These are phyloP conservation scores for Philaethria dido DNA, from an alignment of 2,888 invertebrate species.

Conservation along the genomic window DNA sequence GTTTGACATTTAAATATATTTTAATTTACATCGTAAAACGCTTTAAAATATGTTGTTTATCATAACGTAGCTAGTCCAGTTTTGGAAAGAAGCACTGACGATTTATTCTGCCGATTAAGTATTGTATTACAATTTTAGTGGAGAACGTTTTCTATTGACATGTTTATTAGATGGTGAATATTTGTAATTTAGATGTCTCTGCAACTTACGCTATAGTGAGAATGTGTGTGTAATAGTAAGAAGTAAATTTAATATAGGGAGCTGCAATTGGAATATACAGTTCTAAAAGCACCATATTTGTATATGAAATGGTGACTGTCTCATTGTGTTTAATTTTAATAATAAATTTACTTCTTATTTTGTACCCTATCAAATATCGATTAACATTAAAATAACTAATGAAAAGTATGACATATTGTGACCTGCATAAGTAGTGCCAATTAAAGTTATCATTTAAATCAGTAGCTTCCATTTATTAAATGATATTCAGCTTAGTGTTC, in stretches of 20 bases:
- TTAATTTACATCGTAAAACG: slow-evolving; percentile 56
- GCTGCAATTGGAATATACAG: neutral
- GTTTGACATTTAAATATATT: slow-evolving; percentile 64
- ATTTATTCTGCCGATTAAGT: slow-evolving; percentile 43
- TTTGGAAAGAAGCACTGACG: slow-evolving; percentile 33
- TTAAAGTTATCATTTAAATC: slow-evolving; percentile 54
- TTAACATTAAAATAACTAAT: slow-evolving; percentile 19
- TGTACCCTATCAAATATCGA: slow-evolving; percentile 7
- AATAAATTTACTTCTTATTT: slow-evolving; percentile 19
- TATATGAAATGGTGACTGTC: neutral
- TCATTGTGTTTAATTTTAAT: slow-evolving; percentile 4
- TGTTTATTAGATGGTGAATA: slow-evolving; percentile 46
- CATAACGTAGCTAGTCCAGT: slow-evolving; percentile 65
- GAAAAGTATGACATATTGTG: slow-evolving; percentile 66
- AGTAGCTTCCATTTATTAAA: slow-evolving; percentile 63
- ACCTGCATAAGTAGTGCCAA: slow-evolving; percentile 81
- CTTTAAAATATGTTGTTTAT: slow-evolving; percentile 54
- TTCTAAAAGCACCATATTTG: neutral
- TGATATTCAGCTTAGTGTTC: slow-evolving; percentile 52
- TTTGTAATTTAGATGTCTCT: slow-evolving; percentile 57
- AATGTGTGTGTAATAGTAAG: slow-evolving; percentile 58
- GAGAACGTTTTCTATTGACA: slow-evolving; percentile 42
- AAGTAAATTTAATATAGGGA: slow-evolving; percentile 20
- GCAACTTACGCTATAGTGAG: slow-evolving; percentile 40
- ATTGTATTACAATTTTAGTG: slow-evolving; percentile 41